Evolutionary conservation across 2,797 vertebrate genomes (phyloP), one percentile per base, ranked within the genome.

Genomic region (Mastacembelus armatus): DNA sequence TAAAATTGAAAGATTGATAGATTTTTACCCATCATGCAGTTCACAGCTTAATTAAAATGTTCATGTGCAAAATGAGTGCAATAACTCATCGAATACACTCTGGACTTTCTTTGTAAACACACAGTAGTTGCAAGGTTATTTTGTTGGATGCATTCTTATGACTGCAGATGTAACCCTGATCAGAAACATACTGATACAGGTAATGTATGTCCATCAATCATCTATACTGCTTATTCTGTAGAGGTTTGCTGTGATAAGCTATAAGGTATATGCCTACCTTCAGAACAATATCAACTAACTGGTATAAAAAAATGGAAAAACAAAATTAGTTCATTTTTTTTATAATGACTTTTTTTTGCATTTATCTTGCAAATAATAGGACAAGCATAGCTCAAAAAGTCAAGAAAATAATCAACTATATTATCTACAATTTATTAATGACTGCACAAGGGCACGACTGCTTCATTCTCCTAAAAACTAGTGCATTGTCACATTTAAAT

Each of bases 1-100:
- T 55, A 60, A 80, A 71, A 75, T 64, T 63, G 33, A 63, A 69
- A 63, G 10, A 71, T 52, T 61, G 62, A 71, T 56, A 61, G 44
- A 51, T 71, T 77, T 84, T 56, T 4, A 2, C 7, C 47, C 42
- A 52, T 54, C 33, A 7, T 26, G 44, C 10, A 44, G 35, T 40
- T 19, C 68, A 49, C 11, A 35, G 16, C 36, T 40, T 70, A 65
- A 74, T 58, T 66, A 19, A 24, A 63, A 57, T 54, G 22, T 26
- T 32, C 21, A 45, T 27, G 26, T 36, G 50, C 15, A 43, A 55
- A 51, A 60, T 48, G 11, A 57, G 33, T 19, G 77, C 22, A 62
- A 40, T 44, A 77, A 43, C 19, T 32, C 15, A 5, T 49, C 42
- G 7, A 45, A 8, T 32, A 32, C 18, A 27, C 19, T 42, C 10